Evolutionary conservation across 2,888 invertebrate species (phyloP).

Genomic region (Polymixis flavicincta): DNA sequence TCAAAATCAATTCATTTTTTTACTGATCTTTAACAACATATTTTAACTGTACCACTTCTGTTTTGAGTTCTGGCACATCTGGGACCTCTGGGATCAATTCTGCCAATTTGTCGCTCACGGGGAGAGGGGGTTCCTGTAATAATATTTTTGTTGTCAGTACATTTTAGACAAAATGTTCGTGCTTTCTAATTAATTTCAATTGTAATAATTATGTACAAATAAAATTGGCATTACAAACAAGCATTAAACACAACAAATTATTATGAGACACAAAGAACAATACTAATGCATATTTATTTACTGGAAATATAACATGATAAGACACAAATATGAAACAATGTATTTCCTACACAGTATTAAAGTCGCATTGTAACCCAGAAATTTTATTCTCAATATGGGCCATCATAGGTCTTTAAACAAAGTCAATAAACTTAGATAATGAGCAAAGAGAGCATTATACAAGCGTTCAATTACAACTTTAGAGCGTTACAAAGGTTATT

Average conservation of each 20-base stretch:
- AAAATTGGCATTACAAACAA: constrained; percentile 14
- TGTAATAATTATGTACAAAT: background rate
- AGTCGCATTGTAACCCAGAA: constrained; percentile 1
- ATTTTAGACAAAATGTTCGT: constrained; percentile 3
- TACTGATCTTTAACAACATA: background rate
- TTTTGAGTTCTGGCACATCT: constrained; percentile 84
- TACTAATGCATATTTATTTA: constrained; percentile 17
- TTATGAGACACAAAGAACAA: background rate
- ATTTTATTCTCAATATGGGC: background rate
- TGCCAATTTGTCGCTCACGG: constrained; percentile 83
- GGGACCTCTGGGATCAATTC: constrained; percentile 87
- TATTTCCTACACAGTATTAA: background rate
- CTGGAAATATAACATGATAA: constrained; percentile 7
- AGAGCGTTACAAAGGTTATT: background rate
- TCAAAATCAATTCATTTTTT: background rate
- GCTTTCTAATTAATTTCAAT: background rate
- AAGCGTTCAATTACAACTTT: constrained; percentile 9
- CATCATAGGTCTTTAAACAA: background rate
- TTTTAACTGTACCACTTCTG: constrained; percentile 79
- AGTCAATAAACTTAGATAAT: constrained; percentile 3
- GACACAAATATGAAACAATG: constrained; percentile 2
- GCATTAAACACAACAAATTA: constrained; percentile 11
- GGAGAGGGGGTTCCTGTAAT: constrained; percentile 83
- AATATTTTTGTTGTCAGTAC: constrained; percentile 26
- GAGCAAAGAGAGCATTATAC: background rate